These are phyloP conservation scores for Rhagologus leucostigma DNA, from an alignment of 2,113 vertebrate genomes.

Conservation along the genomic window DNA sequence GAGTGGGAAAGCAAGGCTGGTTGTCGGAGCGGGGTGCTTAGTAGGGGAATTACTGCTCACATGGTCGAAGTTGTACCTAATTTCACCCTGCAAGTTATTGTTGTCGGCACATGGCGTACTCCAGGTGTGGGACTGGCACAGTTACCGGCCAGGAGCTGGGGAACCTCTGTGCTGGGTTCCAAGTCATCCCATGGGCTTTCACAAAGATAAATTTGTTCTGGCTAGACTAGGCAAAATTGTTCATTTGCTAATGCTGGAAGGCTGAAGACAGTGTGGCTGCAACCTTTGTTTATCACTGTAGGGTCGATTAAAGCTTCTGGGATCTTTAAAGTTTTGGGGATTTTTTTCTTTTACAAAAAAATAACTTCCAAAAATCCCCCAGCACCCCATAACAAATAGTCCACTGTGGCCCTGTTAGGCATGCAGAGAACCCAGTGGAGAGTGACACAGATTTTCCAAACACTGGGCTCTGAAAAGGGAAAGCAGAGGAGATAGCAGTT, in stretches of 20 bases:
- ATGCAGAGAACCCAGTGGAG: background rate
- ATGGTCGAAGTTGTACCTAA: background rate
- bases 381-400: background rate
- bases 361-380: background rate
- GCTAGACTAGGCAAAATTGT: background rate
- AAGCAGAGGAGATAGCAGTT: background rate
- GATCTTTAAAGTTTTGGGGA: background rate
- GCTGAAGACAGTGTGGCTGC: background rate
- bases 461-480: background rate
- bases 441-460: background rate
- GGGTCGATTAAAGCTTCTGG: background rate
- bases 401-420: background rate
- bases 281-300: background rate
- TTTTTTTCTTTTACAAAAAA: background rate
- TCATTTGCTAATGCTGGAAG: background rate
- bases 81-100: background rate
- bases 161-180: background rate
- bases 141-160: background rate
- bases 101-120: background rate
- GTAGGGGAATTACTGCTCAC: background rate
- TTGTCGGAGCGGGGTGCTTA: accelerated
- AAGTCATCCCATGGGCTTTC: background rate
- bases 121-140: accelerated
- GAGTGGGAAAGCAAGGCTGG: background rate
- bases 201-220: background rate